phyloP scores from a whole-genome alignment of 2,797 vertebrate genomes.

The Sebastes kiyomatsui region DNA sequence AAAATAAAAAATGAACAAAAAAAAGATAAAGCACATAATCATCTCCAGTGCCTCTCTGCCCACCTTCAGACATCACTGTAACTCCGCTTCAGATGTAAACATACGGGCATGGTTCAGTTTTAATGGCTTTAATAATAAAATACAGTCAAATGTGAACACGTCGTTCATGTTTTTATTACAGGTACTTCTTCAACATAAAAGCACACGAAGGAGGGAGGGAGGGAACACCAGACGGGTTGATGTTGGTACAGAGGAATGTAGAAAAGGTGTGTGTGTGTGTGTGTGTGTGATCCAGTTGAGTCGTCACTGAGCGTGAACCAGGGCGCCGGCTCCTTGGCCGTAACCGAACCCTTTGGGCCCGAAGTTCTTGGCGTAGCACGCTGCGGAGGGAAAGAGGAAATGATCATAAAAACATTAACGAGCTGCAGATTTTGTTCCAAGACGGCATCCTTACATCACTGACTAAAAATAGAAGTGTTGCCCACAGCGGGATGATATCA shows the following conservation, averaged over 20 bases:
- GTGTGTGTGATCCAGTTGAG: background rate
- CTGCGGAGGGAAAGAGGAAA: constrained; percentile 69
- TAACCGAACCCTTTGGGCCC: constrained; percentile 97
- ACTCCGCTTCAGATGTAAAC: constrained; percentile 83
- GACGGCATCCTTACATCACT: background rate
- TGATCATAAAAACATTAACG: background rate
- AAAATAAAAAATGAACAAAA: constrained; percentile 38
- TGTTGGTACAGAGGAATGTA: background rate
- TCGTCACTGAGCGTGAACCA: constrained; percentile 91
- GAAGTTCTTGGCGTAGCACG: constrained; percentile 97
- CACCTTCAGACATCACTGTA: constrained; percentile 80
- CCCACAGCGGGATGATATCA: background rate
- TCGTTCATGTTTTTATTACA: constrained; percentile 50
- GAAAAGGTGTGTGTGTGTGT: background rate
- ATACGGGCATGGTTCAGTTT: constrained; percentile 86
- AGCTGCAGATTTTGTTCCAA: background rate
- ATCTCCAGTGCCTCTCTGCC: constrained; percentile 82
- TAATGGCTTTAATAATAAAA: constrained; percentile 88
- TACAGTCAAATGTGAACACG: constrained; percentile 72
- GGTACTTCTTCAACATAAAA: background rate
- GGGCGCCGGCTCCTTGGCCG: constrained; percentile 93
- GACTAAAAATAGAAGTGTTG: background rate
- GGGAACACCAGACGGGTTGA: background rate
- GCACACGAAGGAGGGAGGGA: background rate
- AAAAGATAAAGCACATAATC: constrained; percentile 79